phyloP scores from a whole-genome alignment of 2,113 vertebrate genomes.

The Gadus macrocephalus region DNA sequence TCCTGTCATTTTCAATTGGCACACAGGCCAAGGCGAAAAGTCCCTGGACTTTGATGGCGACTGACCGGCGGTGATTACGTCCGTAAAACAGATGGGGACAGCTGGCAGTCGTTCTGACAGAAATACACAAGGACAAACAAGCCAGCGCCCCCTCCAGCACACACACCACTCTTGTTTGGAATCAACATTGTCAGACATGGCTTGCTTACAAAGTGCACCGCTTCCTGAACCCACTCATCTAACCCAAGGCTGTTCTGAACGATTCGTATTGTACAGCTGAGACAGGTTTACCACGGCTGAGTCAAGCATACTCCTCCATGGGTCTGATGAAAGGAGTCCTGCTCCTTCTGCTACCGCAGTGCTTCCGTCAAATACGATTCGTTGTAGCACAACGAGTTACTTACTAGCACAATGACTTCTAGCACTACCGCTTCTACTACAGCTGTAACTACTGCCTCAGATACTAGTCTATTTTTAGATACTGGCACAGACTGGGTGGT shows the following conservation, averaged over 20 bases:
- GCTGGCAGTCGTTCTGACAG: conserved; percentile 40
- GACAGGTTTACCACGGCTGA: too few species aligned
- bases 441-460: too few species aligned
- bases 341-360: too few species aligned
- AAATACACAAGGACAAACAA: conserved; percentile 44
- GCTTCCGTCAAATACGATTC: too few species aligned
- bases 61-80: conserved; percentile 10
- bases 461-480: too few species aligned
- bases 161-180: conserved; percentile 25
- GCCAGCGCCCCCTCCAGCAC: conserved; percentile 20
- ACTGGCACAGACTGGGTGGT: too few species aligned
- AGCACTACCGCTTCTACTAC: too few species aligned
- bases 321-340: too few species aligned
- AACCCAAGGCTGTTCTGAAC: conserved; percentile 14
- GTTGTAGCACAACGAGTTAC: too few species aligned
- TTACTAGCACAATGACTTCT: too few species aligned
- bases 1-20: conserved; percentile 33
- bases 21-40: conserved; percentile 32
- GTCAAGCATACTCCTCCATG: too few species aligned
- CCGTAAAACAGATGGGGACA: conserved; percentile 51
- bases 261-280: too few species aligned
- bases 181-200: conserved; percentile 15
- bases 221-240: neutral
- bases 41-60: conserved; percentile 37
- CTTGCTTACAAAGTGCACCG: conserved; percentile 22